These are phyloP conservation scores for Ramphastos sulfuratus DNA, from an alignment of 2,113 vertebrate genomes.

Conservation along the genomic window DNA sequence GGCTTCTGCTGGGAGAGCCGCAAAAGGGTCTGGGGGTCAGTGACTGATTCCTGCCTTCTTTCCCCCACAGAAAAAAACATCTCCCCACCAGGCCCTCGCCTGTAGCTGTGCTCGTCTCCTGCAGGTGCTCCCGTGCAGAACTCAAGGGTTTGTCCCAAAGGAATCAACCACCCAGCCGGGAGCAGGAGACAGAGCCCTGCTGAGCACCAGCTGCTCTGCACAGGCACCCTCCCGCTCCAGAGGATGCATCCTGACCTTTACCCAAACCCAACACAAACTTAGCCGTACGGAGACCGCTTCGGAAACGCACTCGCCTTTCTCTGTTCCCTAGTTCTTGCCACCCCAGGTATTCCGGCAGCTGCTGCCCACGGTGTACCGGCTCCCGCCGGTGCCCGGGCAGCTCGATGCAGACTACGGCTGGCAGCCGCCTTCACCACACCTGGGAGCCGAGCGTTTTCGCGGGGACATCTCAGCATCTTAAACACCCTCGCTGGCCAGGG, in stretches of 20 bases:
- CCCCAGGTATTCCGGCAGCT: background rate
- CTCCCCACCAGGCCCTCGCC: background rate
- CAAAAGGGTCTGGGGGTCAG: background rate
- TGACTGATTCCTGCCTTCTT: background rate
- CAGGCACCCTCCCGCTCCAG: background rate
- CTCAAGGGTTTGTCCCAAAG: background rate
- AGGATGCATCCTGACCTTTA: background rate
- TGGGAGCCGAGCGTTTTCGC: background rate
- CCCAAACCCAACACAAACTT: background rate
- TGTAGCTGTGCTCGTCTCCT: background rate
- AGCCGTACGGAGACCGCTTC: background rate
- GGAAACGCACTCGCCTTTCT: background rate
- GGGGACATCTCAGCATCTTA: too few species aligned
- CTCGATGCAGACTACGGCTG: background rate
- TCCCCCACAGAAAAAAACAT: background rate
- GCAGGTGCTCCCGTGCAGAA: background rate
- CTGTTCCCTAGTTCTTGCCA: background rate
- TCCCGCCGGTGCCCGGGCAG: background rate
- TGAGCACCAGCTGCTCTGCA: background rate
- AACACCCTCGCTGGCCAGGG: background rate
- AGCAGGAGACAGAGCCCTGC: background rate
- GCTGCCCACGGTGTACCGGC: fast-evolving
- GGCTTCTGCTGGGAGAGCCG: background rate
- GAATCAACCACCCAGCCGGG: background rate
- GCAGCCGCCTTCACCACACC: background rate